Evolutionary conservation across 2,797 vertebrate species (phyloP).

Genomic region (Aselliscus stoliczkanus): DNA sequence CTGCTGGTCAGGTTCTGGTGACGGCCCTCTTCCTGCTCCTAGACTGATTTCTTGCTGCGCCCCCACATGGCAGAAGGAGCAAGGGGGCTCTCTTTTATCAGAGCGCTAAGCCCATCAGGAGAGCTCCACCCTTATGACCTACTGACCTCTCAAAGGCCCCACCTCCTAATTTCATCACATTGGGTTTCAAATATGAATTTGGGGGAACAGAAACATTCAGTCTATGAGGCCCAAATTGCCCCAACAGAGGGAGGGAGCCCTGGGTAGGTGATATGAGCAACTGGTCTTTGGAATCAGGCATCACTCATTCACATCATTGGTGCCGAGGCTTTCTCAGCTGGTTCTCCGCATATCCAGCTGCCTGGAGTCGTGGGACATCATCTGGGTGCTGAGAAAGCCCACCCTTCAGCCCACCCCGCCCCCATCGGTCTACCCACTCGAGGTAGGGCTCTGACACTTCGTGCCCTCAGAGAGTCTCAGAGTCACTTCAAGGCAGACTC

Average conservation of each 20-base stretch:
- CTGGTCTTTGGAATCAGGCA: accelerated
- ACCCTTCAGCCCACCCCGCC: accelerated
- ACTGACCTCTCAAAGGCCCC: neutral
- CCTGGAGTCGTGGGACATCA: neutral
- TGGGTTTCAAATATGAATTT: neutral
- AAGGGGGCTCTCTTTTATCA: neutral
- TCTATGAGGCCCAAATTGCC: neutral
- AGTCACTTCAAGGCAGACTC: neutral
- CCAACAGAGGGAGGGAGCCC: neutral
- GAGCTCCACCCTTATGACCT: neutral
- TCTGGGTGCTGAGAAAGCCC: neutral
- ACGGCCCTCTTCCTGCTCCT: neutral
- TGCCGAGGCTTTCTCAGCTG: accelerated
- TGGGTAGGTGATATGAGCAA: neutral
- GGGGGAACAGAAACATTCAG: neutral
- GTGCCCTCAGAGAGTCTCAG: neutral
- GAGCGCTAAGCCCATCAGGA: neutral
- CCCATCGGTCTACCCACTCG: neutral
- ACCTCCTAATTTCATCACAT: neutral
- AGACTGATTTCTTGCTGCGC: neutral
- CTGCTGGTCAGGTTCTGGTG: accelerated
- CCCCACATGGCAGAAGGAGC: neutral
- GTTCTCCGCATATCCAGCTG: neutral
- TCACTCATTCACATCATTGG: neutral
- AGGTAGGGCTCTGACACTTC: too few relatives aligned